Base-by-base conservation (phyloP, 1,140 invertebrate species). In the Lordiphosa collinella region DNA sequence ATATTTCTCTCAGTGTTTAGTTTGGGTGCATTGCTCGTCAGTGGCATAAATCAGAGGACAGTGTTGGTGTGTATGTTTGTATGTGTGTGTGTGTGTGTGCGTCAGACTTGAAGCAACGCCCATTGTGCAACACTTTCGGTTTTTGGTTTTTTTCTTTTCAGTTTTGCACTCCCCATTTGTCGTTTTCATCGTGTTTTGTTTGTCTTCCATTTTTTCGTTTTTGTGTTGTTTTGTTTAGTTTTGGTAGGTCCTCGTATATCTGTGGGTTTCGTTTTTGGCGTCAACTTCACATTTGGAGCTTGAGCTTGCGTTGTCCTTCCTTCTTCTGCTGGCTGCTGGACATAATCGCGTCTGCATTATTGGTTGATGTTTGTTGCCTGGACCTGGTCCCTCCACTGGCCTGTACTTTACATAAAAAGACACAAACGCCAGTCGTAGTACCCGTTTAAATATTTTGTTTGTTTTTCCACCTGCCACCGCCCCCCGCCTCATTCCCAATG, bases 281-380 rank as follows among this genome's bases (percentile, higher is more conserved):
- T 82, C 78, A 82, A 84, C 76, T 68, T 82, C 76, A 84, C 79
- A 82, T 78, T 76, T 60, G 59, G 35, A 72, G 59, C 53, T 41
- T 34, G 63, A 63, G 60, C 25, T 29, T 29, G 25, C 7, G 41
- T 36, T 65, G 78, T 78, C 78, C 78, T 76, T 68, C 78, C 78
- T 76, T 68, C 69, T 73, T 29, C 25, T 61, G 44, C 62, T 76
- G 71, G 66, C 68, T 43, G 52, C 52, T 67, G 85, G 85, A 87
- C 85, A 87, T 87, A 87, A 87, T 87, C 86, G 85, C 79, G 86
- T 80, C 79, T 87, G 86, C 86, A 87, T 87, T 87, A 87, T 87
- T 87, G 86, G 86, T 87, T 87, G 85, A 87, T 87, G 85, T 82
- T 86, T 87, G 71, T 67, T 87, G 79, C 57, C 48, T 56, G 43